These are phyloP conservation scores for Oopsacas minuta DNA, from an alignment of 37 sponge, comb jelly and placozoan species.

Conservation along the genomic window DNA sequence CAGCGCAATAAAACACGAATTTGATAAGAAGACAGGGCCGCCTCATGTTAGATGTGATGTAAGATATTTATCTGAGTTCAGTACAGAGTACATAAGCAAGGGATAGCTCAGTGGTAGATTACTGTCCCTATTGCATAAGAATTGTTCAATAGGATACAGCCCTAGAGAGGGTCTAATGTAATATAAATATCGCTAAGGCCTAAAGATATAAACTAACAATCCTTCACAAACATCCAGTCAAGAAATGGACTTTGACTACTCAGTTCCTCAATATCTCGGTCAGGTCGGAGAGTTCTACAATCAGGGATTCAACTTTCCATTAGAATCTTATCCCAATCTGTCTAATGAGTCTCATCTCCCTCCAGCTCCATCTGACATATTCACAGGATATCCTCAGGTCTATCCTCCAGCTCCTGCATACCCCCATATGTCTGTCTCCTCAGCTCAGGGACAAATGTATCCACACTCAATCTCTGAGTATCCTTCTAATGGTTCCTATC, in stretches of 20 bases:
- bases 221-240: background rate
- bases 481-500: background rate
- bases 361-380: background rate
- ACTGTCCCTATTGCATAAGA: background rate
- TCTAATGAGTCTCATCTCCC: background rate
- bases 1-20: too few species aligned
- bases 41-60: too few species aligned
- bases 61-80: too few species aligned
- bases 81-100: too few species aligned
- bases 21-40: too few species aligned
- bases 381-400: background rate
- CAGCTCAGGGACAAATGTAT: background rate
- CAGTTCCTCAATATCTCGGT: background rate
- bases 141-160: background rate
- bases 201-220: background rate
- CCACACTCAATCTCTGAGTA: background rate
- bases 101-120: background rate
- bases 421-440: background rate
- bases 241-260: background rate
- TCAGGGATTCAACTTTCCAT: background rate
- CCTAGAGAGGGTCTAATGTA: background rate
- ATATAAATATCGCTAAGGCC: background rate
- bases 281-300: background rate
- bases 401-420: background rate
- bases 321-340: background rate